These are phyloP conservation scores for Fundulus diaphanus DNA, from an alignment of 2,797 vertebrate genomes.

Conservation along the genomic window DNA sequence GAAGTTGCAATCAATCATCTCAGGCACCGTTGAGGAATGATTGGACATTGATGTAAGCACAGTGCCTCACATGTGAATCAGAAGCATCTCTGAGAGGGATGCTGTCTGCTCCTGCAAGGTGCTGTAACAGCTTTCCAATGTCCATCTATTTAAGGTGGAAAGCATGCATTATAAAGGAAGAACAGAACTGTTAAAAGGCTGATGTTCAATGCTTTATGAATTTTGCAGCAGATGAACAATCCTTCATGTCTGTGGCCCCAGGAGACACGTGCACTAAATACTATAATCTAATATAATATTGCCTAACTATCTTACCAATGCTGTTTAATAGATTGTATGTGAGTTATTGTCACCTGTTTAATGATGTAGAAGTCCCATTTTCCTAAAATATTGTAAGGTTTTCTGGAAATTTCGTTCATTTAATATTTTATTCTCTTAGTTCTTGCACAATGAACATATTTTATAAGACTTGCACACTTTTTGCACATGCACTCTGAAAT, in stretches of 20 bases:
- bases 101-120: conserved; percentile 13
- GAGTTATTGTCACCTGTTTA: conserved; percentile 39
- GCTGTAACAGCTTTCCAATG: conserved; percentile 31
- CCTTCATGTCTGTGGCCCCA: conserved; percentile 37
- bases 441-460: conserved; percentile 25
- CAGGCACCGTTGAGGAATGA: conserved; percentile 42
- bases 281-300: no score
- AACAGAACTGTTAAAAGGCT: conserved; percentile 69
- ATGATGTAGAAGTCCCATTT: conserved; percentile 31
- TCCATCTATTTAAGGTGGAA: conserved; percentile 43
- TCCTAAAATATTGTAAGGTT: conserved; percentile 1
- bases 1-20: conserved; percentile 47
- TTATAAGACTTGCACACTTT: conserved; percentile 12
- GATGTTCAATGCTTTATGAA: conserved; percentile 58
- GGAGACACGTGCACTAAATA: conserved; percentile 18
- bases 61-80: conserved; percentile 46
- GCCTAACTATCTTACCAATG: conserved; percentile 22
- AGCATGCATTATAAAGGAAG: conserved; percentile 64
- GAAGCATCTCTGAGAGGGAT: conserved; percentile 22
- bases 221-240: conserved; percentile 67
- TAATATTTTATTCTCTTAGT: conserved; percentile 21
- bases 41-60: conserved; percentile 59
- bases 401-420: conserved; percentile 20
- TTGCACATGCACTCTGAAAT: conserved; percentile 15
- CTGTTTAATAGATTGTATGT: conserved; percentile 23